Evolutionary conservation across 1,140 invertebrate species (phyloP).

Genomic region (Argopecten irradians): DNA sequence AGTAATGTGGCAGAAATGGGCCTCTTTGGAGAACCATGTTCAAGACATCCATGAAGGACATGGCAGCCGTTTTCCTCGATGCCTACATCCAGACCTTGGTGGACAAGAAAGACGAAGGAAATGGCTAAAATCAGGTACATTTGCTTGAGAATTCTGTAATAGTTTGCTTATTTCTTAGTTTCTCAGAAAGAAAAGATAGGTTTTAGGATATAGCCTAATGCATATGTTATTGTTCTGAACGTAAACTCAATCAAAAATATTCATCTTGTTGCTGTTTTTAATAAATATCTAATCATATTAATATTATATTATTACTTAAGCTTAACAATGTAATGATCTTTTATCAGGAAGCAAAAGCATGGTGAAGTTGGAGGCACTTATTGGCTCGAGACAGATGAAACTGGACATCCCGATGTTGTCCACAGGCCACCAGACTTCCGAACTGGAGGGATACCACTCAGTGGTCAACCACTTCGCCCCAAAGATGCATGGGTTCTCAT

Average conservation of each 20-base stretch:
- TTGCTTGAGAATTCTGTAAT: too few species aligned
- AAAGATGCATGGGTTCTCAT: conserved; percentile 54
- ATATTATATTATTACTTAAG: not conserved
- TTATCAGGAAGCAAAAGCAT: conserved; percentile 42
- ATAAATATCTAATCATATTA: not conserved
- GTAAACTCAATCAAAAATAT: not conserved
- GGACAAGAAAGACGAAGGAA: conserved; percentile 41
- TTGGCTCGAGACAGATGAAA: conserved; percentile 34
- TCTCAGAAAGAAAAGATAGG: too few species aligned
- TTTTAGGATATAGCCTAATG: too few species aligned
- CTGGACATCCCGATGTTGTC: conserved; percentile 49
- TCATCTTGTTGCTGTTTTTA: not conserved
- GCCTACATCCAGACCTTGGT: conserved; percentile 24
- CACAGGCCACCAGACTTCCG: conserved; percentile 50
- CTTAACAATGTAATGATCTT: too few species aligned
- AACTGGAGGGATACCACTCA: conserved; percentile 49
- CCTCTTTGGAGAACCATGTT: conserved; percentile 37
- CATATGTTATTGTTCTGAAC: too few species aligned
- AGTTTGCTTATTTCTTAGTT: too few species aligned
- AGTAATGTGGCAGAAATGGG: conserved; percentile 44
- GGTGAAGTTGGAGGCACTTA: conserved; percentile 29
- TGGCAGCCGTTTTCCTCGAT: conserved; percentile 15
- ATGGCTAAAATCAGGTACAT: conserved; percentile 44
- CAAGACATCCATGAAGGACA: conserved; percentile 44
- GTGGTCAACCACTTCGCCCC: conserved; percentile 46